Evolutionary conservation across 1,140 invertebrate species (phyloP).

Genomic region (Probaryconus sp.): DNA sequence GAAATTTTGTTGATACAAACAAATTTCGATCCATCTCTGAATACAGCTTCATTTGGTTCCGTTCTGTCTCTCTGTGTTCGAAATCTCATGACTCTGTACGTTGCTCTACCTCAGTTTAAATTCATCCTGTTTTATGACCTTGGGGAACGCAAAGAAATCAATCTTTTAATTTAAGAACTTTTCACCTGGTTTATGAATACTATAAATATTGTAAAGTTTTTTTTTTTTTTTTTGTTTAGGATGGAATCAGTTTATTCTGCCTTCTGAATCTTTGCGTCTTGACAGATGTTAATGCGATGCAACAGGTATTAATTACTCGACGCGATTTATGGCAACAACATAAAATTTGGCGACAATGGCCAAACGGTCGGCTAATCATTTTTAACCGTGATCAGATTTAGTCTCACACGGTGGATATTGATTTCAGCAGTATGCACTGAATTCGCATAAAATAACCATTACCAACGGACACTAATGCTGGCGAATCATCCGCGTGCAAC

Average conservation of each 20-base stretch:
- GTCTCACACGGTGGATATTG: slow-evolving; percentile 39
- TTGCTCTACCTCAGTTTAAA: too few relatives aligned
- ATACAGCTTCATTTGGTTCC: slow-evolving; percentile 29
- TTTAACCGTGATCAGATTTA: slow-evolving; percentile 5
- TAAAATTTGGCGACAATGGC: not conserved
- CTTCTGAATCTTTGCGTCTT: not conserved
- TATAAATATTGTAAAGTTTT: too few relatives aligned
- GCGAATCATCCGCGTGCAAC: slow-evolving; percentile 50
- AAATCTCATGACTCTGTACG: too few relatives aligned
- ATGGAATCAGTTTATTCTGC: too few relatives aligned
- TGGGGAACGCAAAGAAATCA: too few relatives aligned
- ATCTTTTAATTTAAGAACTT: too few relatives aligned
- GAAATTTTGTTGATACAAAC: too few relatives aligned
- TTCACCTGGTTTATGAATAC: too few relatives aligned
- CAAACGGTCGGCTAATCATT: too few relatives aligned
- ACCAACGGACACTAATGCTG: slow-evolving; percentile 32
- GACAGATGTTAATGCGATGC: slow-evolving; percentile 8
- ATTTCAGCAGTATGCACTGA: slow-evolving; percentile 34
- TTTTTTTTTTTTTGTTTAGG: too few relatives aligned
- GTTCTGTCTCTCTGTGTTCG: slow-evolving; percentile 13
- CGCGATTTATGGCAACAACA: slow-evolving; percentile 44
- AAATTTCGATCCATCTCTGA: too few relatives aligned
- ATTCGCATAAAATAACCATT: slow-evolving; percentile 56
- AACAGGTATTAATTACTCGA: slow-evolving; percentile 63
- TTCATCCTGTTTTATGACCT: too few relatives aligned